Evolutionary conservation across 2,888 invertebrate genomes (phyloP).

Genomic region (Diarsia brunnea): DNA sequence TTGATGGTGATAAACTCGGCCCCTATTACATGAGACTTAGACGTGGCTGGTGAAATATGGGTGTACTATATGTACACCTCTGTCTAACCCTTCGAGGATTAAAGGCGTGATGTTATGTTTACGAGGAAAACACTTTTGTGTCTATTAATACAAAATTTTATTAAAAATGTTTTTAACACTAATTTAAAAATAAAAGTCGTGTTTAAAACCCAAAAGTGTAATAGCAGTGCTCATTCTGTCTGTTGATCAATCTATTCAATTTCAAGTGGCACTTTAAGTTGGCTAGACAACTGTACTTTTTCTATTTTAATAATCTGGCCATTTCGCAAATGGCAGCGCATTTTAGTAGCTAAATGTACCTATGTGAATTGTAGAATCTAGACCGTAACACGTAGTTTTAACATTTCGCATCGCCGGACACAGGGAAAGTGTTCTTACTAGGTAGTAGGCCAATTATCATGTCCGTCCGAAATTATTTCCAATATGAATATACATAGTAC

Average conservation of each 20-base stretch:
- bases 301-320: slow-evolving; percentile 36
- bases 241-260: slow-evolving; percentile 1
- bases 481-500: slow-evolving; percentile 35
- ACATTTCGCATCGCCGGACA: slow-evolving; percentile 66
- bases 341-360: slow-evolving; percentile 50
- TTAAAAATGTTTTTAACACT: neutral
- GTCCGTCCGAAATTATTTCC: slow-evolving; percentile 37
- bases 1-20: too few relatives aligned
- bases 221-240: neutral
- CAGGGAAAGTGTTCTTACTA: slow-evolving; percentile 67
- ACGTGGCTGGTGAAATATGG: too few relatives aligned
- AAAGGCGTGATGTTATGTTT: neutral
- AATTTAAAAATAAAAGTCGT: neutral
- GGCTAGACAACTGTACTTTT: slow-evolving; percentile 26
- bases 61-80: too few relatives aligned
- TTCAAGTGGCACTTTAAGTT: slow-evolving; percentile 13
- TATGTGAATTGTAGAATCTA: slow-evolving; percentile 71
- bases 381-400: slow-evolving; percentile 66
- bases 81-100: too few relatives aligned
- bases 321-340: slow-evolving; percentile 60
- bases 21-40: too few relatives aligned
- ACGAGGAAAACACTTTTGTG: neutral
- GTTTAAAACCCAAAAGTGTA: neutral
- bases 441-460: slow-evolving; percentile 45
- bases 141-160: neutral